Evolutionary conservation across 2,888 invertebrate species (phyloP).

Genomic region (Ariolimax columbianus): DNA sequence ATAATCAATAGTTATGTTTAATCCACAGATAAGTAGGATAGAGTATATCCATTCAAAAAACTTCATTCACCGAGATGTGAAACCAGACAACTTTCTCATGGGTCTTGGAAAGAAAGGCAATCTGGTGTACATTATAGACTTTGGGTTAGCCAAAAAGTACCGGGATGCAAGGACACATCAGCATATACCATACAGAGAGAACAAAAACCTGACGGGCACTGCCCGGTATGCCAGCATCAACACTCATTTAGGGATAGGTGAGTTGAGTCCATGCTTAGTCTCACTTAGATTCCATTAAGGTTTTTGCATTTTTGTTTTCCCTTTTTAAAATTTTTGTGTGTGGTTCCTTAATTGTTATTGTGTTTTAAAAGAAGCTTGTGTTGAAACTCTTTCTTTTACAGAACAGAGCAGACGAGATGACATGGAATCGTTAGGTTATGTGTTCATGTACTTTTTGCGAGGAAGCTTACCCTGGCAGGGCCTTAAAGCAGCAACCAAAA

Average conservation of each 20-base stretch:
- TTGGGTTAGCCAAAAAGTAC: slow-evolving; percentile 99
- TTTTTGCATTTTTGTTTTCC: not conserved
- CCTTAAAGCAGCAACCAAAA: slow-evolving; percentile 98
- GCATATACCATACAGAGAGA: slow-evolving; percentile 89
- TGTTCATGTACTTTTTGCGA: slow-evolving; percentile 99
- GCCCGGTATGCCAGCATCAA: slow-evolving; percentile 99
- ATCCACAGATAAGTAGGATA: slow-evolving; percentile 85
- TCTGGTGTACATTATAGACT: slow-evolving; percentile 88
- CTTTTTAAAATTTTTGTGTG: not conserved
- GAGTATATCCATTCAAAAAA: slow-evolving; percentile 99
- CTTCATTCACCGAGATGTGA: slow-evolving; percentile 97
- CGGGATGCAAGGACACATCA: slow-evolving; percentile 90
- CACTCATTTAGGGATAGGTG: slow-evolving; percentile 95
- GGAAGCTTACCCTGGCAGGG: slow-evolving; percentile 99
- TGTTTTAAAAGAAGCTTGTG: not conserved
- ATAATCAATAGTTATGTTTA: not conserved
- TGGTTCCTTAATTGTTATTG: not conserved
- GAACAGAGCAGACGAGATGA: slow-evolving; percentile 99
- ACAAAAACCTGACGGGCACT: slow-evolving; percentile 98
- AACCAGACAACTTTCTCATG: slow-evolving; percentile 82
- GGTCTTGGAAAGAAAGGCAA: slow-evolving; percentile 79
- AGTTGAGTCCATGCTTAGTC: slow-evolving; percentile 50
- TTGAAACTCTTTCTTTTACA: slow-evolving; percentile 54
- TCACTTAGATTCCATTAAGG: not conserved
- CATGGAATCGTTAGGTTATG: slow-evolving; percentile 98